Evolutionary conservation across 2,797 vertebrate genomes (phyloP).

Genomic region (Denticeps clupeoides): DNA sequence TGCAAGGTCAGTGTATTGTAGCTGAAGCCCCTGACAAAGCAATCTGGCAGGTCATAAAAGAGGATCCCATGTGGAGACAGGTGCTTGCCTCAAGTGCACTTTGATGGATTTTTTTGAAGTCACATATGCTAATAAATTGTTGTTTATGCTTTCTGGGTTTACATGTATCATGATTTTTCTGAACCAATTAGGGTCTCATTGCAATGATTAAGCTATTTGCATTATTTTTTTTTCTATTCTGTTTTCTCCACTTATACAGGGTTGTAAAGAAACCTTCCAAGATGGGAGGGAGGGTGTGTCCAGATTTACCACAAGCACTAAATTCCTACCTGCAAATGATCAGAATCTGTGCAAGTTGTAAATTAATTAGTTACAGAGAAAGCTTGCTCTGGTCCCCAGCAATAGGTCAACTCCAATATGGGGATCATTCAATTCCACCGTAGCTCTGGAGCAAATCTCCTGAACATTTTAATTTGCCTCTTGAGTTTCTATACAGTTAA

Average conservation of each 20-base stretch:
- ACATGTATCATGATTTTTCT: too few species aligned
- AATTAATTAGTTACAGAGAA: constrained; percentile 9
- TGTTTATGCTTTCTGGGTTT: too few species aligned
- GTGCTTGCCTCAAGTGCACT: neutral
- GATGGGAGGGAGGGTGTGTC: too few species aligned
- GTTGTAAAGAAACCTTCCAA: too few species aligned
- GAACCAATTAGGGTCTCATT: too few species aligned
- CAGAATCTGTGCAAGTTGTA: too few species aligned
- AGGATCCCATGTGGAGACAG: neutral
- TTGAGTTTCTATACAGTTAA: neutral
- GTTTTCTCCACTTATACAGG: neutral
- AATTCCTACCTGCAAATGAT: too few species aligned
- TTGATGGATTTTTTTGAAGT: neutral
- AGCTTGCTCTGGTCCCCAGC: constrained; percentile 8
- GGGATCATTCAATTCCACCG: neutral
- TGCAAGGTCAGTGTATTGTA: neutral
- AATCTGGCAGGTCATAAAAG: neutral
- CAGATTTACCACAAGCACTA: too few species aligned
- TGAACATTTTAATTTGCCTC: neutral
- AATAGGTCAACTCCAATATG: constrained; percentile 4
- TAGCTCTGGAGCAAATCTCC: neutral
- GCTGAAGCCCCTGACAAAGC: constrained; percentile 1
- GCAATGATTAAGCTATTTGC: too few species aligned
- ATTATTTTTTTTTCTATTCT: too few species aligned
- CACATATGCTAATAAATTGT: too few species aligned